Base-by-base conservation (phyloP, 2,888 invertebrate genomes). In the Idaea straminata region DNA sequence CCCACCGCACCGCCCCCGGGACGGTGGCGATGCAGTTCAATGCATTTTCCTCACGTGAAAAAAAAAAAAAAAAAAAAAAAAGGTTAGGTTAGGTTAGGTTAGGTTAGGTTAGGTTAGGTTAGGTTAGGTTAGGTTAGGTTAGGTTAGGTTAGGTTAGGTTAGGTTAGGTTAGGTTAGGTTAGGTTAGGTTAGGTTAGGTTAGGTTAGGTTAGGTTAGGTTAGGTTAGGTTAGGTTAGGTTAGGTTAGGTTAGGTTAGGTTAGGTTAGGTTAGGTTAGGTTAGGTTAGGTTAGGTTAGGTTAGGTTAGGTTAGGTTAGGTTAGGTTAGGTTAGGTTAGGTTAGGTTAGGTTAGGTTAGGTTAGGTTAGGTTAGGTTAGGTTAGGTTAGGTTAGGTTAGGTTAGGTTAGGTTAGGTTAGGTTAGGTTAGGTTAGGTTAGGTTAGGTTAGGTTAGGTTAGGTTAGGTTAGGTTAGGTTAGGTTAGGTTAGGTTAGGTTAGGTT, bases 81-180 rank as follows among this genome's bases (percentile, higher is more conserved):
- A 5, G 38, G n/a, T 10, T 58, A 35, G 62, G 57, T 62, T 62
- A 62, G 62, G 62, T 62, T 62, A 62, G 63, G 63, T 63, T 63
- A 63, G 63, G 59, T 63, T 63, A 59, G 63, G 59, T 63, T 63
- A 59, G 59, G 63, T 36, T 59, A 59, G 38, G 63, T 62, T 62
- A 62, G 62, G 62, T 62, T 62, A 62, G 62, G 62, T 62, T 62
- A 62, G 62, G 62, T 62, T 62, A 62, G 62, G 62, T 62, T 62
- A 62, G 62, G 62, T 62, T 62, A 62, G 62, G 62, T 58, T 62
- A 62, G 62, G 62, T 62, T 62, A 62, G 62, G 62, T 62, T 62
- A 62, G 62, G 62, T 62, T 62, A 62, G 62, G 62, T 62, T 63
- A 63, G 59, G 59, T 63, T 63, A 63, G 59, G 59, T 63, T 59